These are phyloP conservation scores for Diplodus sargus DNA, from an alignment of 2,797 vertebrate genomes.

Conservation along the genomic window DNA sequence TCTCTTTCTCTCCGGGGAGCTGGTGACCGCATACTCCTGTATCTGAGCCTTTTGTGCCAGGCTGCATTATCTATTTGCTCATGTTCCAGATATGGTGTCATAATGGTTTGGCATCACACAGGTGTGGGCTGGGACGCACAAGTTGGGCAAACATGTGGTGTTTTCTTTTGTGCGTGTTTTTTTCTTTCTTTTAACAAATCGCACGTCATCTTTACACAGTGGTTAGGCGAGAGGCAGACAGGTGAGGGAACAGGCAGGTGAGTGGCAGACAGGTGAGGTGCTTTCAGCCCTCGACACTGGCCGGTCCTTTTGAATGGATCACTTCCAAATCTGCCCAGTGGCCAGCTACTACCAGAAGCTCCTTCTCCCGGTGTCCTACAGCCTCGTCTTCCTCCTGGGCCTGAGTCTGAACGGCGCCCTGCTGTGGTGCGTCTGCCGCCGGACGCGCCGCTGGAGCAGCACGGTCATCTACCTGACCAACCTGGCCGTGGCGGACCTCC, in stretches of 20 bases:
- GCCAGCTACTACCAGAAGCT: constrained; percentile 64
- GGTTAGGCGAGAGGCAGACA: background rate
- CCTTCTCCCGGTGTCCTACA: constrained; percentile 74
- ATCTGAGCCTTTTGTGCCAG: constrained; percentile 12
- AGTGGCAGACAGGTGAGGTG: background rate
- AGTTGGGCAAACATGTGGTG: constrained; percentile 57
- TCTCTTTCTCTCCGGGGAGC: too few species aligned
- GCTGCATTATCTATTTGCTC: constrained; percentile 49
- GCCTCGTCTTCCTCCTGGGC: constrained; percentile 73
- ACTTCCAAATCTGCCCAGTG: constrained; percentile 61
- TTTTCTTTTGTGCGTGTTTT: background rate
- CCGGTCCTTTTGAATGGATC: constrained; percentile 45
- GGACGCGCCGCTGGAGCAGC: constrained; percentile 65
- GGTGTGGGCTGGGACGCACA: constrained; percentile 28
- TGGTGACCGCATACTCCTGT: background rate
- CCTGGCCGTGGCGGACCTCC: constrained; percentile 78
- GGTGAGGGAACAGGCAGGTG: constrained; percentile 2
- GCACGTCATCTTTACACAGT: background rate
- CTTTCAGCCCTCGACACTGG: background rate
- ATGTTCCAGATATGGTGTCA: constrained; percentile 13
- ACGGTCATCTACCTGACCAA: constrained; percentile 76
- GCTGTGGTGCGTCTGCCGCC: constrained; percentile 65
- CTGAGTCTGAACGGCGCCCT: constrained; percentile 70
- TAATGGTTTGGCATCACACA: constrained; percentile 34
- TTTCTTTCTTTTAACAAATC: background rate